Percentiles rank a stretch among this genome's conserved stretches.
These are phyloP conservation scores for Takifugu ocellatus DNA, from an alignment of 2,797 vertebrate genomes.

Conservation along the genomic window DNA sequence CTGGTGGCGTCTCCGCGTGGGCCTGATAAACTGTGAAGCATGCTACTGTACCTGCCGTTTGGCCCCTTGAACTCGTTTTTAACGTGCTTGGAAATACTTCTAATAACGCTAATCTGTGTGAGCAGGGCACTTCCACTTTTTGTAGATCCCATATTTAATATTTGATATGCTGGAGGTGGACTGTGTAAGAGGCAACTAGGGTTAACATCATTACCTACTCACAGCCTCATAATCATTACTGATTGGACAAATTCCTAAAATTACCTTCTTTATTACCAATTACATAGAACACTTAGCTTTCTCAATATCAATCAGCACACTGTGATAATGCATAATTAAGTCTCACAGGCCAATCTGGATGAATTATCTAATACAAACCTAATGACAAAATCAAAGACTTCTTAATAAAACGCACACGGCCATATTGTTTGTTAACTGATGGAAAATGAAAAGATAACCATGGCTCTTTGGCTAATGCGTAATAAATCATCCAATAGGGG, in stretches of 20 bases:
- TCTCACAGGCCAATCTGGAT: constrained; percentile 69
- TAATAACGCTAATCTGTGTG: constrained; percentile 19
- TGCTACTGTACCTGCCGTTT: constrained; percentile 4
- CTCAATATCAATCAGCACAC: constrained; percentile 75
- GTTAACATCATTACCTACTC: constrained; percentile 74
- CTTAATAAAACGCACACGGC: constrained; percentile 66
- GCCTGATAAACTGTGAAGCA: constrained; percentile 15
- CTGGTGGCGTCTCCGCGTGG: constrained; percentile 22
- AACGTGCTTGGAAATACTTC: constrained; percentile 8
- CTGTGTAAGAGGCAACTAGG: constrained; percentile 62
- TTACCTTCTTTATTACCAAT: constrained; percentile 76
- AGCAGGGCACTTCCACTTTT: constrained; percentile 48
- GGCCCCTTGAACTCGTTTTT: constrained; percentile 16
- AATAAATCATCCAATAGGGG: constrained; percentile 38
- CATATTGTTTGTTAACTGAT: constrained; percentile 67
- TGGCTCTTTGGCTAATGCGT: constrained; percentile 29
- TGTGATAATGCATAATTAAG: constrained; percentile 76
- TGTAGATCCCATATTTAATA: constrained; percentile 46
- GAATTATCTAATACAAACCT: constrained; percentile 74
- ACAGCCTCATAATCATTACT: constrained; percentile 73
- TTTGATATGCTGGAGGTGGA: constrained; percentile 56
- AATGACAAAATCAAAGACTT: constrained; percentile 75
- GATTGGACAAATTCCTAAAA: constrained; percentile 77
- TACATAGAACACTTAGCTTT: constrained; percentile 79
- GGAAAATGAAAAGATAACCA: constrained; percentile 55